These are phyloP conservation scores for Cryptus viduatorius DNA, from an alignment of 2,888 invertebrate species.

Conservation along the genomic window DNA sequence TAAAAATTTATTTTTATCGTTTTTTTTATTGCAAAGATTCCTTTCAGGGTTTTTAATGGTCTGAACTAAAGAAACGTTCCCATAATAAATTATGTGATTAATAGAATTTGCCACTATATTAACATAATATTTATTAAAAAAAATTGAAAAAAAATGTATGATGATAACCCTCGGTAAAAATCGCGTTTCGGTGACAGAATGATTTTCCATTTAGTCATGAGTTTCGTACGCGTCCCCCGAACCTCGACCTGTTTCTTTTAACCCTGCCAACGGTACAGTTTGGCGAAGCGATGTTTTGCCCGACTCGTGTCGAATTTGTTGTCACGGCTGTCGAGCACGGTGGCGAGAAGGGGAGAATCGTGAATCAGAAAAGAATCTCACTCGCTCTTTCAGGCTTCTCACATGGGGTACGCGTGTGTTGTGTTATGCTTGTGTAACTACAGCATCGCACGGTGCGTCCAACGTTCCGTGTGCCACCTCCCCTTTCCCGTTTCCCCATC, in stretches of 20 bases:
- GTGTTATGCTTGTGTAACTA: conserved; percentile 27
- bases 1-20: no score
- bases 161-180: neutral
- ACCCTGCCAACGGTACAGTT: conserved; percentile 59
- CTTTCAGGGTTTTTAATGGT: no score
- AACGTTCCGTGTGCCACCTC: conserved; percentile 51
- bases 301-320: conserved; percentile 77
- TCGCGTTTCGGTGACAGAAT: neutral
- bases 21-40: no score
- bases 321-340: conserved; percentile 74
- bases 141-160: neutral
- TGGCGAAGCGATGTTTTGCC: conserved; percentile 73
- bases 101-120: no score
- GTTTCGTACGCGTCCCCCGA: conserved; percentile 13
- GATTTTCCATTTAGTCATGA: conserved; percentile 23
- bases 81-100: no score
- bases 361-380: conserved; percentile 17
- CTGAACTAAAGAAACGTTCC: no score
- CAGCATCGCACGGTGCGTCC: conserved; percentile 66
- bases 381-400: conserved; percentile 17
- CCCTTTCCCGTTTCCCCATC: neutral
- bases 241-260: conserved; percentile 47
- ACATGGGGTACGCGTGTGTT: conserved; percentile 17
- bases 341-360: conserved; percentile 54
- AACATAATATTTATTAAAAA: neutral